Evolutionary conservation across 2,888 invertebrate genomes (phyloP).

Genomic region (Protodeltote pygarga): DNA sequence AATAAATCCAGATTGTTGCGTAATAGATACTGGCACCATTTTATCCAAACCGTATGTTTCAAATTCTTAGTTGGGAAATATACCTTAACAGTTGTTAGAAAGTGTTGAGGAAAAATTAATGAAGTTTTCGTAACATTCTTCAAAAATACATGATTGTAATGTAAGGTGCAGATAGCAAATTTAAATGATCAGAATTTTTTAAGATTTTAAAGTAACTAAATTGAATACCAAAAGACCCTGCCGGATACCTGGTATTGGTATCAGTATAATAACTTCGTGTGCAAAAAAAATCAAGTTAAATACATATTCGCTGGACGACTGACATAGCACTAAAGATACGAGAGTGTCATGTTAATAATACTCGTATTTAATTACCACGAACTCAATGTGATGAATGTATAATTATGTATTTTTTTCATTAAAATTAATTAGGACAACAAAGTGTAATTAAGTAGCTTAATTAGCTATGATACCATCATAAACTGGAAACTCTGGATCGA

Average conservation of each 20-base stretch:
- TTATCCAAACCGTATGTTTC: conserved; percentile 16
- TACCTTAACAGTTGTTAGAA: conserved; percentile 1
- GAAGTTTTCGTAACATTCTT: conserved; percentile 20
- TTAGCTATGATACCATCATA: too few species aligned
- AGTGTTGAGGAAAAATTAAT: neutral
- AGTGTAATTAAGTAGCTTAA: conserved; percentile 26
- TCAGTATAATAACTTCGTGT: too few species aligned
- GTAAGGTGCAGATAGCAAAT: conserved; percentile 1
- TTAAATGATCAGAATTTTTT: conserved; percentile 2
- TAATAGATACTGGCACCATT: conserved; percentile 13
- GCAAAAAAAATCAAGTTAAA: too few species aligned
- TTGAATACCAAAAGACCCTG: too few species aligned
- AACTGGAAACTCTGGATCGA: too few species aligned
- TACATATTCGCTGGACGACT: too few species aligned
- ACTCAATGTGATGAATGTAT: conserved; percentile 22
- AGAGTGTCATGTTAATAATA: too few species aligned
- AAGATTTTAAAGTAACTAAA: too few species aligned
- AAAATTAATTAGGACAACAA: conserved; percentile 41
- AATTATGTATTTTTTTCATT: conserved; percentile 33
- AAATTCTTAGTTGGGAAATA: too few species aligned
- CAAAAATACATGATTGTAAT: conserved; percentile 8
- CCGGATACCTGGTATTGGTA: too few species aligned
- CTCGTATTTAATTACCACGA: conserved; percentile 6
- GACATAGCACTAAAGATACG: too few species aligned
- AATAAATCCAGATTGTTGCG: conserved; percentile 18